Evolutionary conservation across 2,113 vertebrate species (phyloP).

Genomic region (Phrynocephalus versicolor): DNA sequence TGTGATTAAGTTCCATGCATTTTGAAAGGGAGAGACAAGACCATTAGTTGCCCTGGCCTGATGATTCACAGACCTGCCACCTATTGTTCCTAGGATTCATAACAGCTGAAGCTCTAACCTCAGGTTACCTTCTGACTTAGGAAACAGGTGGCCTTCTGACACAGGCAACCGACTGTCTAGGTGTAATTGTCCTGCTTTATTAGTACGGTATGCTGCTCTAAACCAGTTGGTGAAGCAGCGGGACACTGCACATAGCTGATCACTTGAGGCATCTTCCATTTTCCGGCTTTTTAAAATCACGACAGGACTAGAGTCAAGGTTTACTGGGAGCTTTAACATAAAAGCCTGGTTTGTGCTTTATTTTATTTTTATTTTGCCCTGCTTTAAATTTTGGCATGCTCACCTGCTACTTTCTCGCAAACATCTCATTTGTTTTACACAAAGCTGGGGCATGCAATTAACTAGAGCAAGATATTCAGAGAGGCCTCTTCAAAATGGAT

Average conservation of each 20-base stretch:
- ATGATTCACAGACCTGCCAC: neutral
- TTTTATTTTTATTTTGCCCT: neutral
- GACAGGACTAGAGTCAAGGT: neutral
- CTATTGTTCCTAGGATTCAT: neutral
- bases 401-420: neutral
- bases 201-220: neutral
- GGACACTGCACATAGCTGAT: fast-evolving
- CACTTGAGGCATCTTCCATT: neutral
- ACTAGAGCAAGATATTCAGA: neutral
- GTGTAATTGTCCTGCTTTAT: neutral
- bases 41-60: neutral
- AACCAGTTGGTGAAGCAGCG: neutral
- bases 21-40: neutral
- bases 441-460: neutral
- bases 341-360: neutral
- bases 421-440: fast-evolving
- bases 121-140: neutral
- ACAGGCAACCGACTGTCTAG: neutral
- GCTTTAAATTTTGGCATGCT: neutral
- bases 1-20: neutral
- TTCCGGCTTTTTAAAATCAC: neutral
- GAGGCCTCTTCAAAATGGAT: neutral
- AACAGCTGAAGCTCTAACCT: neutral
- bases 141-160: neutral
- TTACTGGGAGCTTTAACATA: neutral